Percentiles rank a stretch among this genome's conserved stretches.
Evolutionary conservation across 2,113 vertebrate genomes (phyloP).

Genomic region (Engraulis encrasicolus): DNA sequence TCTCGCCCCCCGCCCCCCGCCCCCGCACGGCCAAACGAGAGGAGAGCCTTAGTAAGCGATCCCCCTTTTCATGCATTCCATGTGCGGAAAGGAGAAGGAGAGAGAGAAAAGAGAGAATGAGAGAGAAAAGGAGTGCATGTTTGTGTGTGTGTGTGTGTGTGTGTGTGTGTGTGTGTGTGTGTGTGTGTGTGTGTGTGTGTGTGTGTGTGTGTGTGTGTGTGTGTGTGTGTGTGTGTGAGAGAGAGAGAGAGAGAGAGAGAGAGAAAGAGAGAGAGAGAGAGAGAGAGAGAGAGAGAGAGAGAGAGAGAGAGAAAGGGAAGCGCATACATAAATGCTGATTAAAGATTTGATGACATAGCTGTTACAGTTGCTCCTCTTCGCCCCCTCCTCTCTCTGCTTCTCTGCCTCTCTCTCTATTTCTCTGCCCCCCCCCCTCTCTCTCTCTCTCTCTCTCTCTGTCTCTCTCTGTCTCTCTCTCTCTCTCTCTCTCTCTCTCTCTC

Average conservation of each 20-base stretch:
- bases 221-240: no score
- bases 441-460: constrained; percentile 17
- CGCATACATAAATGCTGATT: constrained; percentile 68
- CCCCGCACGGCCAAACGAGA: neutral
- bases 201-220: no score
- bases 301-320: constrained; percentile 51
- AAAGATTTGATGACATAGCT: constrained; percentile 44
- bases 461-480: constrained; percentile 24
- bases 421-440: constrained; percentile 45
- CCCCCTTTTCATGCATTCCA: constrained; percentile 41
- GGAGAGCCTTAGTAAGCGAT: constrained; percentile 56
- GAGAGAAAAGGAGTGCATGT: no score
- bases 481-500: neutral
- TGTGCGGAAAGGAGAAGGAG: constrained; percentile 13
- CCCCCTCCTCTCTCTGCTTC: constrained; percentile 41
- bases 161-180: no score
- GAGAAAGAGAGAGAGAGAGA: neutral
- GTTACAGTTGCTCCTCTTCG: constrained; percentile 36
- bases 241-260: neutral
- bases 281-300: neutral
- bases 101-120: neutral
- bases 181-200: no score
- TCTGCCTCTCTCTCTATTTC: constrained; percentile 16
- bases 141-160: no score
- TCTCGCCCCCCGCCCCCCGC: neutral